Evolutionary conservation across 2,797 vertebrate species (phyloP).

Genomic region (Rhyacichthys aspro): DNA sequence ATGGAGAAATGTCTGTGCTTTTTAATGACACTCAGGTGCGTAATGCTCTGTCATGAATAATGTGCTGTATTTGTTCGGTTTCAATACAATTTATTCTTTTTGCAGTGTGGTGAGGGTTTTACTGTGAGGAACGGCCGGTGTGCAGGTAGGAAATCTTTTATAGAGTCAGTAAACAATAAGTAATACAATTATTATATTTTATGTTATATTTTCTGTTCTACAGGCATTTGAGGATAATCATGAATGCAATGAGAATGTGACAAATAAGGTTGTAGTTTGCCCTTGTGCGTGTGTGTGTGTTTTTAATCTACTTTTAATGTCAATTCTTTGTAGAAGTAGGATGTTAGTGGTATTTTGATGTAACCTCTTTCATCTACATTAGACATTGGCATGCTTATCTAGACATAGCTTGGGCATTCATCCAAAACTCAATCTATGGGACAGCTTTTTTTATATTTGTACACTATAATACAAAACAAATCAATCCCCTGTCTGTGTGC

Average conservation of each 20-base stretch:
- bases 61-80: not conserved
- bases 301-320: not conserved
- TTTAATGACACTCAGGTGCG: constrained; percentile 78
- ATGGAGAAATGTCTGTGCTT: constrained; percentile 44
- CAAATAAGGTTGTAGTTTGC: not conserved
- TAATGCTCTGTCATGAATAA: not conserved
- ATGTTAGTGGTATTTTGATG: not conserved
- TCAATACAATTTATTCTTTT: constrained; percentile 1
- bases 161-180: not conserved
- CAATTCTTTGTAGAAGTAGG: not conserved
- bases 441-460: too few relatives aligned
- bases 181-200: constrained; percentile 8
- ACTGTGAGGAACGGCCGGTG: constrained; percentile 84
- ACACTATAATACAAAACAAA: too few relatives aligned
- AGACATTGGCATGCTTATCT: too few relatives aligned
- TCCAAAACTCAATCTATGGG: too few relatives aligned
- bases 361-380: not conserved
- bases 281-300: not conserved
- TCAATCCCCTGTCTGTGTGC: not conserved
- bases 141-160: constrained; percentile 74
- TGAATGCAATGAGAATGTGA: constrained; percentile 3
- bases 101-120: constrained; percentile 88
- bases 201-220: constrained; percentile 39
- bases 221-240: constrained; percentile 61
- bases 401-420: too few relatives aligned